Percentiles rank a stretch among this genome's conserved stretches.
Evolutionary conservation across 2,797 vertebrate genomes (phyloP).

Genomic region (Caiman crocodilus): DNA sequence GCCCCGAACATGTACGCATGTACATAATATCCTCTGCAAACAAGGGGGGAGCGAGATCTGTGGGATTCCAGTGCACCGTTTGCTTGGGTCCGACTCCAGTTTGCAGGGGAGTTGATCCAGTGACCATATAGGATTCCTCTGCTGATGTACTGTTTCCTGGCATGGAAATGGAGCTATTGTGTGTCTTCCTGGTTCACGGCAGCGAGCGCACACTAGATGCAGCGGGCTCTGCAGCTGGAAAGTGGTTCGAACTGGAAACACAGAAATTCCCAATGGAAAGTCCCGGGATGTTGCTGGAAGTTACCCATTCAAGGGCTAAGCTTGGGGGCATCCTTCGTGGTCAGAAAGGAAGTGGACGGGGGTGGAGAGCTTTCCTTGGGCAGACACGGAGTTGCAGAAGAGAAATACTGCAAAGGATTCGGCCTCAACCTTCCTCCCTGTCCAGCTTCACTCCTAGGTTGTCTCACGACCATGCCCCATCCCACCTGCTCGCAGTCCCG

Average conservation of each 20-base stretch:
- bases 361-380: background rate
- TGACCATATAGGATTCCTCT: accelerated
- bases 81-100: background rate
- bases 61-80: background rate
- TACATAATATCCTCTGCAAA: background rate
- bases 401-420: background rate
- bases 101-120: background rate
- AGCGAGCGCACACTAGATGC: accelerated
- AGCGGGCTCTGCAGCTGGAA: background rate
- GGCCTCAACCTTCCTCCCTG: background rate
- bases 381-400: background rate
- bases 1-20: too few species aligned
- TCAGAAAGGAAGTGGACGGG: background rate
- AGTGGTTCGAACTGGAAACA: slow-evolving; percentile 6
- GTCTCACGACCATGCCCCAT: background rate
- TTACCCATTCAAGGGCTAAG: background rate
- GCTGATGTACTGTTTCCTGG: background rate
- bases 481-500: background rate
- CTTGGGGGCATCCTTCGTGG: background rate
- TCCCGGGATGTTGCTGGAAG: slow-evolving; percentile 46
- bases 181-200: background rate
- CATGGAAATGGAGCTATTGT: background rate
- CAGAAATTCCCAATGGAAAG: slow-evolving; percentile 69
- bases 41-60: background rate
- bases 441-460: background rate